Conservation (phyloP, 2,797 vertebrate genomes). For the Cichlasoma orientale region DNA sequence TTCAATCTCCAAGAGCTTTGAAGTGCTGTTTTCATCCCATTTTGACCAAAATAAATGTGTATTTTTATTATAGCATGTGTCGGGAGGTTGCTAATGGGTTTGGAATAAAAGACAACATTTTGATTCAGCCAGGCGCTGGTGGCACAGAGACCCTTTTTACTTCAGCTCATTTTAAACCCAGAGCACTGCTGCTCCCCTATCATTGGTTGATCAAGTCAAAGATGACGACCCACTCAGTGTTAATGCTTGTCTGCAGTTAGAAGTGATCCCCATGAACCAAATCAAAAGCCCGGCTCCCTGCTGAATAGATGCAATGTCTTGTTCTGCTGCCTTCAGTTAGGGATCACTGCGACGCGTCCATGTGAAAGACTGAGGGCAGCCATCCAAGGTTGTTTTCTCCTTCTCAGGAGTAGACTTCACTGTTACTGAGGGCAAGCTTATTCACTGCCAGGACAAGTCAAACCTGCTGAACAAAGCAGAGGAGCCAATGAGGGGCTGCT, state of each 20-base stretch:
- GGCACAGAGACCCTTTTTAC: slow-evolving; percentile 75
- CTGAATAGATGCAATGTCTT: slow-evolving; percentile 59
- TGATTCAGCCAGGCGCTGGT: slow-evolving; percentile 68
- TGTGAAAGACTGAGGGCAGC: slow-evolving; percentile 61
- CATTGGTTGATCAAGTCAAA: slow-evolving; percentile 78
- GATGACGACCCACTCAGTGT: slow-evolving; percentile 72
- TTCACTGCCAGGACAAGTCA: slow-evolving; percentile 40
- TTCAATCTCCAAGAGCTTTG: slow-evolving; percentile 79
- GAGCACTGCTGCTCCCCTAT: slow-evolving; percentile 68
- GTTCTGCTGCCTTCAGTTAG: slow-evolving; percentile 43
- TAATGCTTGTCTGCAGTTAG: slow-evolving; percentile 73
- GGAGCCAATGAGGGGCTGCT: slow-evolving; percentile 1
- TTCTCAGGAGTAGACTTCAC: slow-evolving; percentile 26
- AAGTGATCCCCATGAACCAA: slow-evolving; percentile 71
- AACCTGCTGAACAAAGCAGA: slow-evolving; percentile 33
- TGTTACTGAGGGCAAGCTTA: slow-evolving; percentile 36
- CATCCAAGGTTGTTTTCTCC: slow-evolving; percentile 59
- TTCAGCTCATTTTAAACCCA: slow-evolving; percentile 74
- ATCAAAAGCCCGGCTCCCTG: slow-evolving; percentile 62
- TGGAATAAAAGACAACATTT: slow-evolving; percentile 83
- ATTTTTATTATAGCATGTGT: slow-evolving; percentile 79
- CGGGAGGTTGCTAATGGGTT: slow-evolving; percentile 85
- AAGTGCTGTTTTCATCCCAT: slow-evolving; percentile 84
- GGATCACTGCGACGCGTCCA: slow-evolving; percentile 44
- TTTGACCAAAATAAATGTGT: slow-evolving; percentile 80